phyloP scores from a whole-genome alignment of 2,888 invertebrate species.

The Choristoneura rosaceana region DNA sequence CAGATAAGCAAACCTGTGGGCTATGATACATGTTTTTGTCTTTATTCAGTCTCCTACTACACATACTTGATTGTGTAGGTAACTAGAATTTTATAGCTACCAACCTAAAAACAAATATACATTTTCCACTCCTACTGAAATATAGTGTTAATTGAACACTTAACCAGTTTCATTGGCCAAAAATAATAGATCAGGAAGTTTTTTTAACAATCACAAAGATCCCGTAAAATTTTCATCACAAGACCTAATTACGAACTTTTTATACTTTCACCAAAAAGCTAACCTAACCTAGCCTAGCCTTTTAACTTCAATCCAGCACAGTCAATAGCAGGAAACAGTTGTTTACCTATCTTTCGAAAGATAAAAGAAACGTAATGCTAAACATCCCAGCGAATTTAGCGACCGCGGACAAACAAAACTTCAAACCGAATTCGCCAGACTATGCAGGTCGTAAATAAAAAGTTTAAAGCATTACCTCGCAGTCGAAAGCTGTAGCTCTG shows the following conservation, averaged over 20 bases:
- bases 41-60: too few relatives aligned
- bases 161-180: too few relatives aligned
- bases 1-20: too few relatives aligned
- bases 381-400: slow-evolving; percentile 1
- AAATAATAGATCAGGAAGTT: not conserved
- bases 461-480: not conserved
- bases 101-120: too few relatives aligned
- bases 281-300: too few relatives aligned
- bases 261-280: not conserved
- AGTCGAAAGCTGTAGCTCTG: not conserved
- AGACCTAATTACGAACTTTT: not conserved
- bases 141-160: too few relatives aligned
- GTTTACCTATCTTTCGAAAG: slow-evolving; percentile 4
- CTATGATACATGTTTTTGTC: too few relatives aligned
- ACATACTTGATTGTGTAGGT: too few relatives aligned
- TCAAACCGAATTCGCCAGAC: slow-evolving; percentile 1
- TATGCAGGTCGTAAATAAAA: slow-evolving; percentile 19
- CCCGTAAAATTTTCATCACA: not conserved
- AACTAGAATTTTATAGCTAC: too few relatives aligned
- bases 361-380: slow-evolving; percentile 2
- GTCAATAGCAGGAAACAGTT: not conserved
- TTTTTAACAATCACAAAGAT: not conserved
- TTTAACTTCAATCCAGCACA: slow-evolving; percentile 11
- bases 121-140: too few relatives aligned
- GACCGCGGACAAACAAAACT: slow-evolving; percentile 2